A percentile compares a stretch with the other conserved stretches of the same genome.
Evolutionary conservation across 2,113 vertebrate genomes (phyloP).

Genomic region (Tinamus guttatus): DNA sequence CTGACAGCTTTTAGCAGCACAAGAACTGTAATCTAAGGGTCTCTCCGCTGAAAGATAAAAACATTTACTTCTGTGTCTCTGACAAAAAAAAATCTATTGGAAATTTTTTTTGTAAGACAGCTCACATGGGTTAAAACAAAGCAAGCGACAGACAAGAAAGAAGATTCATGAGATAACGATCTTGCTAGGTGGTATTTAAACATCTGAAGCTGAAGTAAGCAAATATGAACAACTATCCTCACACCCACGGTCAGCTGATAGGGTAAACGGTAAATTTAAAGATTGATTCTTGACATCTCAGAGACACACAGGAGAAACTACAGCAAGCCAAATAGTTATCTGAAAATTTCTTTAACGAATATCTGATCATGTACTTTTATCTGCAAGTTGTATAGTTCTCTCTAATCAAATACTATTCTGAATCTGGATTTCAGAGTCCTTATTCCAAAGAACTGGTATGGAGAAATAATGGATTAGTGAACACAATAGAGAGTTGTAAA

Average conservation of each 20-base stretch:
- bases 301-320: not conserved
- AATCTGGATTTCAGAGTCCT: not conserved
- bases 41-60: not conserved
- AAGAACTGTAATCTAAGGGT: not conserved
- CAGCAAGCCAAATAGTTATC: not conserved
- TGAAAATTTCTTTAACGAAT: not conserved
- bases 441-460: not conserved
- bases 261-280: not conserved
- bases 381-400: not conserved
- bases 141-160: conserved; percentile 17
- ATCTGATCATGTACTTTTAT: not conserved
- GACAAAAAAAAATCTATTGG: not conserved
- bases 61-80: not conserved
- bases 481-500: not conserved
- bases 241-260: not conserved
- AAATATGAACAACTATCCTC: not conserved
- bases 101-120: not conserved
- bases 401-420: not conserved
- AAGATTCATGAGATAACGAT: conserved; percentile 30
- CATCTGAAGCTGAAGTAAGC: not conserved
- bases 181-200: conserved; percentile 23
- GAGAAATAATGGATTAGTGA: not conserved
- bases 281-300: not conserved
- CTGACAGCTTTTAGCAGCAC: not conserved
- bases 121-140: conserved; percentile 24